Percentiles rank a stretch among this genome's conserved stretches.
Evolutionary conservation across 2,113 vertebrate genomes (phyloP).

Genomic region (Mionectes macconnelli): DNA sequence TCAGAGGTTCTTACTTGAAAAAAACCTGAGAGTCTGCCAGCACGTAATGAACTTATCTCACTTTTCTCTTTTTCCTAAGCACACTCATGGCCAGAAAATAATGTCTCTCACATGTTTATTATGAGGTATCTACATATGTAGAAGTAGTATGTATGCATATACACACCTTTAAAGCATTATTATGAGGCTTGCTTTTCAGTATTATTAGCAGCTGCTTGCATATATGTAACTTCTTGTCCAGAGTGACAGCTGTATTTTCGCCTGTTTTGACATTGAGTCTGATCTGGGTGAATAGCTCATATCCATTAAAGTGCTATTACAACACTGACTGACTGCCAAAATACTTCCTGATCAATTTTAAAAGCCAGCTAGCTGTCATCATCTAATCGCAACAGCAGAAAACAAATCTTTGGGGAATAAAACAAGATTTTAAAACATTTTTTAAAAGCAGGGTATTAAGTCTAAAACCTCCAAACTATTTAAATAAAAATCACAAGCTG

Average conservation of each 20-base stretch:
- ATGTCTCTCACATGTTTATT: background rate
- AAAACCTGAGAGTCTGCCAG: background rate
- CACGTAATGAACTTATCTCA: background rate
- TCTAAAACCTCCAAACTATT: constrained; percentile 75
- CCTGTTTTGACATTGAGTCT: constrained; percentile 89
- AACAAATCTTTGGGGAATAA: constrained; percentile 84
- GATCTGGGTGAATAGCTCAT: constrained; percentile 88
- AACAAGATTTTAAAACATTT: constrained; percentile 82
- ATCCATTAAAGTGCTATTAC: constrained; percentile 90
- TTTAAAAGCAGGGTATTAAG: constrained; percentile 75
- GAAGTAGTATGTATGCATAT: background rate
- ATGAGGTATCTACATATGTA: background rate
- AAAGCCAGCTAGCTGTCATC: constrained; percentile 89
- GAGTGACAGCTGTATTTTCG: constrained; percentile 87
- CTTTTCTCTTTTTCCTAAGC: background rate
- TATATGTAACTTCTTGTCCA: constrained; percentile 82
- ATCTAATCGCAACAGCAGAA: constrained; percentile 83
- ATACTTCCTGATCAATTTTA: constrained; percentile 91
- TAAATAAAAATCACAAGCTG: constrained; percentile 72
- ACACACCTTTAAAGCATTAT: constrained; percentile 63
- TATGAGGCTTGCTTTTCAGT: constrained; percentile 68
- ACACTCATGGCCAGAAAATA: background rate
- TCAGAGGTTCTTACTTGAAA: background rate
- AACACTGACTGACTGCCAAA: constrained; percentile 87
- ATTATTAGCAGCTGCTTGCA: constrained; percentile 81